Conservation (phyloP, 2,113 vertebrate species). For the Phylloscopus whistleri region DNA sequence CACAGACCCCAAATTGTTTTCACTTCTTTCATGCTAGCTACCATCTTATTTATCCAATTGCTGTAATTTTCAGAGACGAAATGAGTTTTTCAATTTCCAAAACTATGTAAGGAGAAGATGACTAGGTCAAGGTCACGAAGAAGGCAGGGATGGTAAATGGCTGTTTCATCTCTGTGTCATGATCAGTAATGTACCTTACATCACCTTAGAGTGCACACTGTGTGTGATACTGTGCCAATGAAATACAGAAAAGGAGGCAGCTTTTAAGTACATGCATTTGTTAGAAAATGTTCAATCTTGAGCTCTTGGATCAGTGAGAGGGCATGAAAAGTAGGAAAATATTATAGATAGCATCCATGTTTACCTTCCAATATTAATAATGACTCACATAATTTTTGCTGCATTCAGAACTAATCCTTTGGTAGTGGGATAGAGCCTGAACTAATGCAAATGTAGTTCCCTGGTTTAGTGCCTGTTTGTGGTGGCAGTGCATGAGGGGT, state of each 20-base stretch:
- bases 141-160: not conserved
- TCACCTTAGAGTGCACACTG: not conserved
- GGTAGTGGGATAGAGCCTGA: not conserved
- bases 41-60: not conserved
- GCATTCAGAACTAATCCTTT: not conserved
- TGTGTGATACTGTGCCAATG: fast-evolving
- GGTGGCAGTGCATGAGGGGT: not conserved
- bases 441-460: not conserved
- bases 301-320: not conserved
- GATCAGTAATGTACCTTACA: not conserved
- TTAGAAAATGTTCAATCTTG: not conserved
- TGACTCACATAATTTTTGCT: not conserved
- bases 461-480: not conserved
- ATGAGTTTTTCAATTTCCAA: not conserved
- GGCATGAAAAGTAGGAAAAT: not conserved
- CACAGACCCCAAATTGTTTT: not conserved
- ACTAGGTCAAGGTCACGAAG: not conserved
- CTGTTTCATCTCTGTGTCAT: not conserved
- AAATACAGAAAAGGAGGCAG: not conserved
- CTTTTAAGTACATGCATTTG: not conserved
- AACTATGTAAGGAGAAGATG: not conserved
- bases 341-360: not conserved
- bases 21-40: not conserved
- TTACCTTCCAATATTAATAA: not conserved
- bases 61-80: not conserved